phyloP scores from a whole-genome alignment of 2,888 invertebrate genomes.

The Fissipunctia ypsillon region DNA sequence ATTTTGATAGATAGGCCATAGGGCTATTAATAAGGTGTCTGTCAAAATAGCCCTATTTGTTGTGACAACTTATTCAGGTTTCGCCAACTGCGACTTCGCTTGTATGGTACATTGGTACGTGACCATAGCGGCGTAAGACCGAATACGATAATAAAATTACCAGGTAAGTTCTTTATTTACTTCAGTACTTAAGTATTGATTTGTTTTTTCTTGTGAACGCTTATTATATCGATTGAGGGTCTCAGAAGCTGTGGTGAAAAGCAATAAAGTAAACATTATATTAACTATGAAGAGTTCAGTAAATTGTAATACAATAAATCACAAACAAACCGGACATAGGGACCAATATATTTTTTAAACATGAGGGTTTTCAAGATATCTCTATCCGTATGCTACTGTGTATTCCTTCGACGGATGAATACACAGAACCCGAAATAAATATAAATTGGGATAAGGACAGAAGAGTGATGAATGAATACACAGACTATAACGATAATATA shows the following conservation, averaged over 20 bases:
- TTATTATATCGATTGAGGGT: not conserved
- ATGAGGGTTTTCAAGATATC: too few relatives aligned
- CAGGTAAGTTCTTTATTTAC: not conserved
- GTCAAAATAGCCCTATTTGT: too few relatives aligned
- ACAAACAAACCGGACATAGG: not conserved
- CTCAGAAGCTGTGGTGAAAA: not conserved
- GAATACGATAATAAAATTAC: not conserved
- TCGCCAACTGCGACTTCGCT: conserved; percentile 7
- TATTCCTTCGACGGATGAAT: not conserved
- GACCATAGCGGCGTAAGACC: conserved; percentile 46
- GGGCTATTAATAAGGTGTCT: too few relatives aligned
- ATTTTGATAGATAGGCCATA: too few relatives aligned
- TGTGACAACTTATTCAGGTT: too few relatives aligned
- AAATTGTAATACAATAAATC: not conserved
- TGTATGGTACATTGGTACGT: conserved; percentile 37
- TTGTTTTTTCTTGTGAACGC: not conserved
- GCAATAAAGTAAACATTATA: not conserved
- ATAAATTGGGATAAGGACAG: not conserved
- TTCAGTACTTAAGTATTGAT: not conserved
- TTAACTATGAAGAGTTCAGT: not conserved
- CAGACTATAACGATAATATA: not conserved
- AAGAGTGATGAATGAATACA: not conserved
- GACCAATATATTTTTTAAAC: too few relatives aligned
- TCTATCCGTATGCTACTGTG: not conserved
- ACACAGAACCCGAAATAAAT: not conserved